Percentiles rank a stretch among this genome's conserved stretches.
Conservation (phyloP, 2,797 vertebrate genomes). For the Pseudocheirus occidentalis region DNA sequence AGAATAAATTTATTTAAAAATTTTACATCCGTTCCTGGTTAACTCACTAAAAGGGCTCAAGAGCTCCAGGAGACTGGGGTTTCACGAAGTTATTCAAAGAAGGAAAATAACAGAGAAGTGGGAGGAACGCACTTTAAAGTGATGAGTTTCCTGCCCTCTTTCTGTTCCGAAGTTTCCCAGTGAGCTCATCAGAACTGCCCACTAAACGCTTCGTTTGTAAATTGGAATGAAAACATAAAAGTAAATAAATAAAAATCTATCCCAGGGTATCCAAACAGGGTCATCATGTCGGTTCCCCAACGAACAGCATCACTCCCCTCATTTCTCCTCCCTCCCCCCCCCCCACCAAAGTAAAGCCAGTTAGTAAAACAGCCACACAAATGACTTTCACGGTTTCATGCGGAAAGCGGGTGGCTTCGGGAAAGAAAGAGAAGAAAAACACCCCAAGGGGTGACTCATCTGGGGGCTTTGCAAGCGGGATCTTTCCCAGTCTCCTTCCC, state of each 20-base stretch:
- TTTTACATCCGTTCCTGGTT: constrained; percentile 64
- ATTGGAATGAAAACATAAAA: constrained; percentile 55
- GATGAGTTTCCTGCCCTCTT: constrained; percentile 67
- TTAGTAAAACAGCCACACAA: constrained; percentile 10
- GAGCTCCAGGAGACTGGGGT: constrained; percentile 57
- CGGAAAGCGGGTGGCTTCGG: constrained; percentile 35
- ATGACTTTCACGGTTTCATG: constrained; percentile 62
- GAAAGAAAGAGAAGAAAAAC: constrained; percentile 65
- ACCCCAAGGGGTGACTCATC: constrained; percentile 83
- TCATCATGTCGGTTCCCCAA: neutral
- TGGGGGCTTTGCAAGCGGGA: constrained; percentile 75
- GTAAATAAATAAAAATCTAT: neutral
- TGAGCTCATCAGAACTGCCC: constrained; percentile 80
- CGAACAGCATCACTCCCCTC: neutral
- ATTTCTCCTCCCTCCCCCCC: neutral
- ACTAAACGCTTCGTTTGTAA: constrained; percentile 71
- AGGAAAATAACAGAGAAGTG: constrained; percentile 70
- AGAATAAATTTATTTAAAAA: constrained; percentile 55
- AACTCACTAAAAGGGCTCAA: constrained; percentile 61
- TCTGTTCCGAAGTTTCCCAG: constrained; percentile 78
- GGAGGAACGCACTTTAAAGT: constrained; percentile 65
- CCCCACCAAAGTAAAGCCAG: constrained; percentile 6
- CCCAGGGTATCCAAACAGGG: constrained; percentile 30
- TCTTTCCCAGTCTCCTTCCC: constrained; percentile 86
- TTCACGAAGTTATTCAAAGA: constrained; percentile 63